These are phyloP conservation scores for Ramphastos sulfuratus DNA, from an alignment of 2,113 vertebrate genomes.

Conservation along the genomic window DNA sequence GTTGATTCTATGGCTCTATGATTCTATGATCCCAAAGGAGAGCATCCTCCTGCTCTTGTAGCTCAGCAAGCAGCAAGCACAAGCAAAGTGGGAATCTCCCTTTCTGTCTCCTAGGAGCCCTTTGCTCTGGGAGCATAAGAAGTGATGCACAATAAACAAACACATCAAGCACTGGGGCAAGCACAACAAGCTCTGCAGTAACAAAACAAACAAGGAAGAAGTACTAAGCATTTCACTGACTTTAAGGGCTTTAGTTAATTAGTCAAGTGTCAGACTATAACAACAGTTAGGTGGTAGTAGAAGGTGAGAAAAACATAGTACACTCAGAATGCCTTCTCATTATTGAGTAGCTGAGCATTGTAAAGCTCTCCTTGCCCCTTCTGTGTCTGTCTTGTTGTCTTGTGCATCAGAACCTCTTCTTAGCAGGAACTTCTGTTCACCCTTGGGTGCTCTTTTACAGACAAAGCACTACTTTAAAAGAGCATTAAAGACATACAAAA, in stretches of 20 bases:
- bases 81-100: rapidly evolving
- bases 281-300: not conserved
- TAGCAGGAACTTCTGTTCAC: not conserved
- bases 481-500: not conserved
- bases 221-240: not conserved
- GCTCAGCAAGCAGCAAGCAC: not conserved
- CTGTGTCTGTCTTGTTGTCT: not conserved
- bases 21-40: not conserved
- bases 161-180: not conserved
- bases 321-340: not conserved
- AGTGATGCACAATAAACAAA: not conserved
- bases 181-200: too few species aligned
- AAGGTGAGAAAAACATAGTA: not conserved
- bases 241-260: not conserved
- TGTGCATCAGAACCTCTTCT: not conserved
- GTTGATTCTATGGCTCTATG: too few species aligned
- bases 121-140: not conserved
- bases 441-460: not conserved
- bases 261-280: not conserved
- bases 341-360: not conserved
- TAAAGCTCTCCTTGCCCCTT: not conserved
- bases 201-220: not conserved
- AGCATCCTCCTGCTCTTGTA: not conserved
- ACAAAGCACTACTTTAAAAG: not conserved
- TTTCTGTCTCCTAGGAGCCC: not conserved